Evolutionary conservation across 1,140 invertebrate genomes (phyloP).

Genomic region (Saccostrea glomerata): DNA sequence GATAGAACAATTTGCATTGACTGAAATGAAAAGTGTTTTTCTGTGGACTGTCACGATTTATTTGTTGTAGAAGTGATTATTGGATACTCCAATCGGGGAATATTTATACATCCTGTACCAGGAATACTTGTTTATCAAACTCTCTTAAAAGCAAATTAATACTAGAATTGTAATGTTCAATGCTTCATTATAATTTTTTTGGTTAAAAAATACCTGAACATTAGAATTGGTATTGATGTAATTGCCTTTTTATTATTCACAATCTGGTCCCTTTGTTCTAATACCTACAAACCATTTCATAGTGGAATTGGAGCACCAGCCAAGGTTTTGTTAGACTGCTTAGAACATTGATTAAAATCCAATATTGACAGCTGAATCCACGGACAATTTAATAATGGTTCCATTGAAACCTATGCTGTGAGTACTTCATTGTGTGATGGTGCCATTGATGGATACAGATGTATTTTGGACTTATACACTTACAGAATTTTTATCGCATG

Average conservation of each 20-base stretch:
- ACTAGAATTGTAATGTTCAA: not conserved
- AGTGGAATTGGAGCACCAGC: not conserved
- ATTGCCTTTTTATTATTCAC: not conserved
- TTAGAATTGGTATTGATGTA: not conserved
- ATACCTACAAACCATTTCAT: not conserved
- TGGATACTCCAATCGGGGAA: not conserved
- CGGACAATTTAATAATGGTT: slow-evolving; percentile 18
- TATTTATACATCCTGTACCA: not conserved
- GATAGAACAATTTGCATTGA: not conserved
- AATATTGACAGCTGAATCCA: slow-evolving; percentile 16
- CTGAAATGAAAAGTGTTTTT: slow-evolving; percentile 26
- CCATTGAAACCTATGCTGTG: not conserved
- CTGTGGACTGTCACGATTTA: not conserved
- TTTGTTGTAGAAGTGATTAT: not conserved
- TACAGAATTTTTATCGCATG: not conserved
- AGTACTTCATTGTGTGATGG: not conserved
- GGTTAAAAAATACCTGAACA: not conserved
- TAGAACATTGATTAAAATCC: slow-evolving; percentile 30
- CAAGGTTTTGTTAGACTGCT: not conserved
- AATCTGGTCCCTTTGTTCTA: slow-evolving; percentile 20
- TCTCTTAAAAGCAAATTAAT: slow-evolving; percentile 25
- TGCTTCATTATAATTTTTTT: not conserved
- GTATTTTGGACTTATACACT: not conserved
- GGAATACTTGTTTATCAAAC: slow-evolving; percentile 3
- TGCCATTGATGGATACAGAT: not conserved